These are phyloP conservation scores for Halcyon senegalensis DNA, from an alignment of 2,113 vertebrate species.

Conservation along the genomic window DNA sequence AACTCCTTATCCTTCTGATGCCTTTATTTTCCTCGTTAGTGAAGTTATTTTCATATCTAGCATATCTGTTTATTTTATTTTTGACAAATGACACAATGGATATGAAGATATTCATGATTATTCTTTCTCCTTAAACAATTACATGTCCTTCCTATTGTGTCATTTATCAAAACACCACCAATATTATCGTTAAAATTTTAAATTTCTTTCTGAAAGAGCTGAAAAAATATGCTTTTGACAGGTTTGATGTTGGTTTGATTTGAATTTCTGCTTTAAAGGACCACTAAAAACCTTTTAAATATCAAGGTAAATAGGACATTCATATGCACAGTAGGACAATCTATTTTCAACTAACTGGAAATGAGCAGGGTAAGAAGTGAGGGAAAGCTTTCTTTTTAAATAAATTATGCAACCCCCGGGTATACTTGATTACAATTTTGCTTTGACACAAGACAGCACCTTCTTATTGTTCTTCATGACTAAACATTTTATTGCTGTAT, in stretches of 20 bases:
- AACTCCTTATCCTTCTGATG: neutral
- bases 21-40: neutral
- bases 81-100: neutral
- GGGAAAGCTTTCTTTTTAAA: neutral
- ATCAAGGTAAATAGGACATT: neutral
- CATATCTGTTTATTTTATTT: neutral
- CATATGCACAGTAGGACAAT: neutral
- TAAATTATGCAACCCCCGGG: accelerated
- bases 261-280: neutral
- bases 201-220: neutral
- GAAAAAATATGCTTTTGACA: neutral
- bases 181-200: neutral
- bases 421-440: neutral
- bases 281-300: neutral
- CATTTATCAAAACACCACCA: neutral
- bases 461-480: neutral
- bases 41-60: neutral
- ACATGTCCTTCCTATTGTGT: neutral
- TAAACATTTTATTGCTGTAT: neutral
- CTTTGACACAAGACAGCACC: neutral
- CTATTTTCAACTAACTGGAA: neutral
- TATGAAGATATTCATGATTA: neutral
- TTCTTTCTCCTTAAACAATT: neutral
- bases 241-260: neutral
- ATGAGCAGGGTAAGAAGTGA: neutral